Conservation (phyloP, 2,888 invertebrate genomes). For the Ellobium chinense region DNA sequence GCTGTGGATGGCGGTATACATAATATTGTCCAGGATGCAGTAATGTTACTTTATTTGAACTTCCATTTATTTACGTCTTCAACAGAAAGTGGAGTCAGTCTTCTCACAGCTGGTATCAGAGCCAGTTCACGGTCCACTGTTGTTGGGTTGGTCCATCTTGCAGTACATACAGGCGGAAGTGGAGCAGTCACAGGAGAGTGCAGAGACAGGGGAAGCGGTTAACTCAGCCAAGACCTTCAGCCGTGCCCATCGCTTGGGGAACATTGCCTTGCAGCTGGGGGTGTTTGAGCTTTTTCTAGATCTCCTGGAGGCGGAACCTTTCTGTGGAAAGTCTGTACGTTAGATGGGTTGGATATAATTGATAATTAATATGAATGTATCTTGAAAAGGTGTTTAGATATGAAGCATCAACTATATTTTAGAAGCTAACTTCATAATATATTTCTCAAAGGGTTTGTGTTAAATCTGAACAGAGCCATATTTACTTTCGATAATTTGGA, state of each 20-base stretch:
- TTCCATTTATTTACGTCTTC: no score
- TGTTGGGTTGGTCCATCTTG: slow-evolving; percentile 76
- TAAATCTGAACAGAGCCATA: no score
- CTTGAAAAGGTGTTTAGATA: no score
- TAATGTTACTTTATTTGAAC: no score
- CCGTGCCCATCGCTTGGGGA: slow-evolving; percentile 68
- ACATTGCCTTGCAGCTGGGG: slow-evolving; percentile 69
- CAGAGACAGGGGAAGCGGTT: not conserved
- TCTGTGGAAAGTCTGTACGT: slow-evolving; percentile 72
- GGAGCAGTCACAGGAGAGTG: slow-evolving; percentile 19
- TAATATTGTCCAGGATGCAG: no score
- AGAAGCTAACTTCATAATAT: no score
- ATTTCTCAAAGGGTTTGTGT: no score
- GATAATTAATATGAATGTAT: no score
- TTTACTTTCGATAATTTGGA: no score
- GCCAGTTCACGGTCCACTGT: slow-evolving; percentile 74
- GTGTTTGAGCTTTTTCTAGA: slow-evolving; percentile 70
- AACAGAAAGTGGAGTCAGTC: slow-evolving; percentile 57
- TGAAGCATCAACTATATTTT: no score
- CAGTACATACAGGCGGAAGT: slow-evolving; percentile 60
- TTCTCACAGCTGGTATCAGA: slow-evolving; percentile 61
- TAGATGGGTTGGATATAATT: no score
- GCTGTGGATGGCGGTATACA: no score
- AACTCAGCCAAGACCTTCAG: slow-evolving; percentile 25
- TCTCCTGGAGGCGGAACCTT: slow-evolving; percentile 68